Evolutionary conservation across 2,888 invertebrate genomes (phyloP).

Genomic region (Baccha elongata): DNA sequence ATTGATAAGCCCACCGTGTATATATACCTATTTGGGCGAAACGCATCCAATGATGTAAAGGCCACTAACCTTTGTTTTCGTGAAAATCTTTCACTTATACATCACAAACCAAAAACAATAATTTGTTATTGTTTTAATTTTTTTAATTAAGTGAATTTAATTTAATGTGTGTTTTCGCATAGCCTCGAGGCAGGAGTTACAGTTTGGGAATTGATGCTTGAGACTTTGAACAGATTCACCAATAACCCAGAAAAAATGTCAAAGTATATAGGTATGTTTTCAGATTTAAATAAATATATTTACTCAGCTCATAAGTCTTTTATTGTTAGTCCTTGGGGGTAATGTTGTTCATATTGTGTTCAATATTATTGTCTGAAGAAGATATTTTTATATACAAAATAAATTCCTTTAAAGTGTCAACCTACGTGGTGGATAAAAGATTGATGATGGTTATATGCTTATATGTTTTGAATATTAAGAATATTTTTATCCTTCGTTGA

Average conservation of each 20-base stretch:
- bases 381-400: constrained; percentile 12
- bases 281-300: constrained; percentile 22
- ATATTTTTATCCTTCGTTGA: background rate
- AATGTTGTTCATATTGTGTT: constrained; percentile 28
- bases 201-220: constrained; percentile 5
- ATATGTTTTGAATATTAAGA: constrained; percentile 14
- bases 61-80: too few relatives aligned
- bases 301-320: constrained; percentile 57
- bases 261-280: constrained; percentile 2
- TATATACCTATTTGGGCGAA: too few relatives aligned
- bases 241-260: background rate
- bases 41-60: too few relatives aligned
- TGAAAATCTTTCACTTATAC: too few relatives aligned
- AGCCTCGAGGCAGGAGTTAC: constrained; percentile 23
- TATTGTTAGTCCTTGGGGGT: constrained; percentile 47
- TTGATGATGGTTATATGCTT: constrained; percentile 18
- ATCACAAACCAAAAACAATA: too few relatives aligned
- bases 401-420: constrained; percentile 25
- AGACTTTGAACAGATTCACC: constrained; percentile 29
- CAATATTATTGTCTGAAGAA: constrained; percentile 51
- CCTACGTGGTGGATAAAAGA: background rate
- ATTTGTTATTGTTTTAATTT: too few relatives aligned
- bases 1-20: too few relatives aligned
- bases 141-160: too few relatives aligned
- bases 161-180: constrained; percentile 63